Evolutionary conservation across 2,113 vertebrate species (phyloP), one percentile per base, ranked within the genome.

Genomic region (Oreocharis arfaki): DNA sequence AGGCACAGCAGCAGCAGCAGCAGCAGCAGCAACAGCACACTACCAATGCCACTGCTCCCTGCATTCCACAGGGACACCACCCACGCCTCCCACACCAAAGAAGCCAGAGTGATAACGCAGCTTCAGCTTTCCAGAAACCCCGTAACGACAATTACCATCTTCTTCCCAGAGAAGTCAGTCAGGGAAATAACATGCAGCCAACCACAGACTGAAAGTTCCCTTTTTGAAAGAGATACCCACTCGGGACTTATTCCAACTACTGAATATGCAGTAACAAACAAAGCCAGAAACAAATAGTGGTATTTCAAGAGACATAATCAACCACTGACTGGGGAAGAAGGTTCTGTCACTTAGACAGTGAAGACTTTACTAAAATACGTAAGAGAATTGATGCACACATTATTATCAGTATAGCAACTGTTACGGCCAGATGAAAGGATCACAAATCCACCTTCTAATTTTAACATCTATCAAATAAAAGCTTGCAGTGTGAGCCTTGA

Each of bases 221-320:
- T 73, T 90, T 82, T 61, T 67, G 35, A 83, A 39, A 68, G 44
- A 67, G 56, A 70, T 55, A 70, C 16, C 30, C 46, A 16, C 59
- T 42, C 5, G 0, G 13, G 46, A 49, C 35, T 53, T 57, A 22
- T 2, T 44, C 16, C 77, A 79, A 6, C 41, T 1, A 0, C 67
- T 33, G 26, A 77, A 63, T 13, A 49, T 7, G 18, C 13, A 28
- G 47, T 13, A 83, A 69, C 32, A 60, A 90, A 81, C 26, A 89
- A 59, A 82, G 44, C 28, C 81, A 82, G 46, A 78, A 82, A 71
- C 21, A 81, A 77, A 50, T 0, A 41, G 42, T 2, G 3, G 7
- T 7, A 28, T 61, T 87, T 85, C 59, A 35, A 46, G 3, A 85
- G 46, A 53, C 17, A 15, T 33, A 42, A 89, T 53, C 42, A 87